Conservation (phyloP, 2,113 vertebrate species). For the Motacilla alba region DNA sequence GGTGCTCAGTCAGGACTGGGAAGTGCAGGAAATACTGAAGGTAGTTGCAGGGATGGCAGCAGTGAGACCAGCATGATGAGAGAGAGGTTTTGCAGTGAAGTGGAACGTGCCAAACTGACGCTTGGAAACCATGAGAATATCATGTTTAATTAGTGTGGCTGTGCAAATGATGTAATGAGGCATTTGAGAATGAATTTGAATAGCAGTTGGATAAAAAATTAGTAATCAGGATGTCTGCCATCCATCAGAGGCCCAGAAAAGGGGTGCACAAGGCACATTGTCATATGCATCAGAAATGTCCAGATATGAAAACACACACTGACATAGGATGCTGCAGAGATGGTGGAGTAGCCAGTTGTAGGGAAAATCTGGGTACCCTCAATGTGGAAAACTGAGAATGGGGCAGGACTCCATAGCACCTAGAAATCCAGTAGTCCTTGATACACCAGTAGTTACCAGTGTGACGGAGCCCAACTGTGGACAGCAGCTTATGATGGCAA, state of each 20-base stretch:
- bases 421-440: neutral
- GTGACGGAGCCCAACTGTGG: fast-evolving
- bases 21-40: neutral
- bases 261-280: neutral
- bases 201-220: neutral
- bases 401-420: neutral
- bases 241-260: neutral
- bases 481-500: neutral
- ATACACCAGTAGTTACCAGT: neutral
- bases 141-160: neutral
- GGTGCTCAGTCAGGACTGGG: neutral
- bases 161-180: neutral
- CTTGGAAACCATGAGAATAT: neutral
- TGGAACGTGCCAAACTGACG: neutral
- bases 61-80: neutral
- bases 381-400: neutral
- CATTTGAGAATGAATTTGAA: neutral
- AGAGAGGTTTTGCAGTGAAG: neutral
- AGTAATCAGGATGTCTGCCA: neutral
- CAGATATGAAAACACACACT: neutral
- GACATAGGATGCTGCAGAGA: neutral
- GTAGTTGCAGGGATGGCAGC: neutral
- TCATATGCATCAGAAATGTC: neutral
- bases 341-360: neutral
- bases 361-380: neutral